Base-by-base conservation (phyloP, 2,888 invertebrate genomes). In the Myathropa florea region DNA sequence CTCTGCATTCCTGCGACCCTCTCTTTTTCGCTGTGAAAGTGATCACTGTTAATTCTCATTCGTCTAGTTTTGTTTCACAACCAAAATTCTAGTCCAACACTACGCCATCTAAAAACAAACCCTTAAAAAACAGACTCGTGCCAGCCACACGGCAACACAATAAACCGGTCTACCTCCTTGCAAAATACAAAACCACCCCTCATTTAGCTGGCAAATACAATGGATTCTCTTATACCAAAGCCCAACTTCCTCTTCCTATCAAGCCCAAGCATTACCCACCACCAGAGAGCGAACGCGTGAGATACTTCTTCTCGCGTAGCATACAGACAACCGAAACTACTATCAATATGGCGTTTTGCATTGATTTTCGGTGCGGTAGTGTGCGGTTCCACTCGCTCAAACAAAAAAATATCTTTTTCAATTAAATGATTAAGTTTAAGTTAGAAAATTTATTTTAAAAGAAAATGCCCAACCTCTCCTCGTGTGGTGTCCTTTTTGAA, bases 331-430 rank as follows among this genome's bases (percentile, higher is more conserved):
- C 78, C 55, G 65, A 70, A 75, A 80, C 80, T 83, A 72, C 87
- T 75, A 88, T 87, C 88, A 89, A 89, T 88, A 89, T 89, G 89
- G 89, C 88, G 89, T 88, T 89, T 87, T 83, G 89, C 89, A 89
- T 89, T 89, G 88, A 89, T 89, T 89, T 89, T 89, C 88, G 83
- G 88, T 88, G 79, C 88, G 88, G 88, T 84, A 86, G 83, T 83
- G 83, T 86, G 75, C 77, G 86, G 64, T 77, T 65, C 71, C 61
- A 82, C 72, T 61, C 61, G 73, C 70, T 75, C 60, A 78, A 85
- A 77, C 76, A 76, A 77, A 59, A 59, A 72, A 78, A 77, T 14
- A 77, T 64, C 23, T 53, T 60, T 64, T 65, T 10, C 53, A 83
- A 70, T 53, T 68, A 55, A 73, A 59, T 61, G 33, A 14, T 55